These are phyloP conservation scores for Homarus americanus DNA, from an alignment of 1,140 invertebrate species.

Conservation along the genomic window DNA sequence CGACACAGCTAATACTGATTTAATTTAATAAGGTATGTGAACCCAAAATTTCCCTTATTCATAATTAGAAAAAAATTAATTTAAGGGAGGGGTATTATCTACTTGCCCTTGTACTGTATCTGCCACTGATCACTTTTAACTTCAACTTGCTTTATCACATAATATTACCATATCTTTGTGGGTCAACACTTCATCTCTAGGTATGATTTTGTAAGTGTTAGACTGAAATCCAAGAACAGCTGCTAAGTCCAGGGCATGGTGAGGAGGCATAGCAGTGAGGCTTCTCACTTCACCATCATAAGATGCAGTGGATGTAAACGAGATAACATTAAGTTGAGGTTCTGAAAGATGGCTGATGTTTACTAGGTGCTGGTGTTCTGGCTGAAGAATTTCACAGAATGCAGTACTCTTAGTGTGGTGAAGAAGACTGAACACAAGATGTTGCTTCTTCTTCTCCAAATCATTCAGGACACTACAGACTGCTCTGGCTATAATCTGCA, in stretches of 20 bases:
- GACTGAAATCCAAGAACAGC: slow-evolving; percentile 13
- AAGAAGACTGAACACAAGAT: slow-evolving; percentile 75
- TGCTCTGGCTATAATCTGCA: slow-evolving; percentile 76
- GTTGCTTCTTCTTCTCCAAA: slow-evolving; percentile 75
- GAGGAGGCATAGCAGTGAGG: slow-evolving; percentile 75
- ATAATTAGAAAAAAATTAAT: no score
- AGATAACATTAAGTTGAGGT: slow-evolving; percentile 78
- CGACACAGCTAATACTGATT: no score
- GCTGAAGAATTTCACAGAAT: slow-evolving; percentile 79
- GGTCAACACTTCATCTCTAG: no score
- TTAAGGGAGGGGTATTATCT: no score
- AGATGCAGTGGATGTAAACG: slow-evolving; percentile 77
- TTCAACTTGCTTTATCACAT: no score
- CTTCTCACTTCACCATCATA: slow-evolving; percentile 73
- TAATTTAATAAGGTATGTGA: no score
- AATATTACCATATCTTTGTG: no score
- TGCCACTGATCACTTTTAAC: no score
- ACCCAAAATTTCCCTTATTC: no score
- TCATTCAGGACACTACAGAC: slow-evolving; percentile 70
- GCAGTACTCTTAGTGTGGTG: slow-evolving; percentile 77
- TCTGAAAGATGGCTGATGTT: slow-evolving; percentile 77
- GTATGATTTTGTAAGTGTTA: background rate
- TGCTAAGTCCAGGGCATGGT: slow-evolving; percentile 38
- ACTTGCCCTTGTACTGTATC: no score
- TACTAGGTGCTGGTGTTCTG: slow-evolving; percentile 80